Conservation (phyloP, 2,888 invertebrate genomes). For the Itoplectis maculator region DNA sequence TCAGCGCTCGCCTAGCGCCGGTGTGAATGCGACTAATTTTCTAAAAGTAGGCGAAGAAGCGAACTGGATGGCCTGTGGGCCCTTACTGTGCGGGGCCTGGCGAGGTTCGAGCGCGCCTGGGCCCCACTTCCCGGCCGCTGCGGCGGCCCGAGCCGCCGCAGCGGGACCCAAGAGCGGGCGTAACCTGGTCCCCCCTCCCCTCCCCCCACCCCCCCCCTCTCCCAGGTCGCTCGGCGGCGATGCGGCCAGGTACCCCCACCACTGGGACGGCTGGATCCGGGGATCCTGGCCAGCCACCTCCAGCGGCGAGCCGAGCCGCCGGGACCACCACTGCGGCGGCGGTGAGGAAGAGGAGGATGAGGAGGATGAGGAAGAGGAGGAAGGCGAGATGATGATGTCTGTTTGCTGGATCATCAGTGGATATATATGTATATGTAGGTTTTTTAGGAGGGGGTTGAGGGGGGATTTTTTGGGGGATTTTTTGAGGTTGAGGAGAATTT, state of each 20-base stretch:
- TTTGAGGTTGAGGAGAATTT: no score
- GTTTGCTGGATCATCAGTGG: no score
- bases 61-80: slow-evolving; percentile 84
- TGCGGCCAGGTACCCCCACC: slow-evolving; percentile 50
- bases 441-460: no score
- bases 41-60: slow-evolving; percentile 83
- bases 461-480: no score
- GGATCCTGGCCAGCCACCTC: slow-evolving; percentile 61
- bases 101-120: slow-evolving; percentile 74
- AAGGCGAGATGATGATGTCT: no score
- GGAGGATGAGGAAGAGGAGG: no score
- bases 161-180: slow-evolving; percentile 61
- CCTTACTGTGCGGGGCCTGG: slow-evolving; percentile 83
- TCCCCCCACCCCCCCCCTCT: slow-evolving; percentile 33
- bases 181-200: slow-evolving; percentile 69
- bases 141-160: slow-evolving; percentile 53
- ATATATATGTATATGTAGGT: no score
- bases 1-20: slow-evolving; percentile 74
- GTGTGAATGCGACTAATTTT: slow-evolving; percentile 81
- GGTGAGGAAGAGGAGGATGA: no score
- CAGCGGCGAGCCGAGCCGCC: no score
- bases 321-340: slow-evolving; percentile 32
- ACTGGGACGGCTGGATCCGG: no score
- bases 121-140: slow-evolving; percentile 76
- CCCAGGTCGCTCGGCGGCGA: slow-evolving; percentile 54